Conservation (phyloP, 2,113 vertebrate species). For the Vombatus ursinus region DNA sequence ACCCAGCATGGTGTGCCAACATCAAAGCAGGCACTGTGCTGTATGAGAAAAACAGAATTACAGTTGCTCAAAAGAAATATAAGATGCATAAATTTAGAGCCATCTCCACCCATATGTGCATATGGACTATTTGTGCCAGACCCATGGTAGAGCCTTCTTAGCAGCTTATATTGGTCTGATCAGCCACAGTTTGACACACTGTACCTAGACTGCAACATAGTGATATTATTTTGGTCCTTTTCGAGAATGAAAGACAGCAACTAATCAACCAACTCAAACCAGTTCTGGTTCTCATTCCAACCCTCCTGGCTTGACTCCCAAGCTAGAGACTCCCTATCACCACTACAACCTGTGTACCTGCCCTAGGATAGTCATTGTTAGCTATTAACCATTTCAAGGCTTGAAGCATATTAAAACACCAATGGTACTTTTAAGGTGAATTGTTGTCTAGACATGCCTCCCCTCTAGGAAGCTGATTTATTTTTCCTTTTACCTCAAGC, state of each 20-base stretch:
- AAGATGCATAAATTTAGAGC: not conserved
- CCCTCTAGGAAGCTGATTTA: not conserved
- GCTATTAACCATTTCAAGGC: not conserved
- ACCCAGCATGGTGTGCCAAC: not conserved
- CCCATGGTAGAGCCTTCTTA: not conserved
- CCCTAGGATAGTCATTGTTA: not conserved
- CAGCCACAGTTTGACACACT: not conserved
- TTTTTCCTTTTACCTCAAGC: not conserved
- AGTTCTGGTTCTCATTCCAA: not conserved
- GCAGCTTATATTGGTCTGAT: not conserved
- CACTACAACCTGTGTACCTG: not conserved
- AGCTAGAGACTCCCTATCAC: not conserved
- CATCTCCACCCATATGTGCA: not conserved
- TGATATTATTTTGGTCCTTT: not conserved
- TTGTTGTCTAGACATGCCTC: not conserved
- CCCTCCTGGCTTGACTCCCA: not conserved
- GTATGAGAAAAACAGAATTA: not conserved
- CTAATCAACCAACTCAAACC: not conserved
- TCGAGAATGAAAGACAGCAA: not conserved
- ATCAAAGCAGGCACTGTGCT: not conserved
- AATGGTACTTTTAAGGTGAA: not conserved
- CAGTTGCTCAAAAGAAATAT: not conserved
- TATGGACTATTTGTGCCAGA: not conserved
- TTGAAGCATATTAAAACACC: not conserved
- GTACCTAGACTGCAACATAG: not conserved